A percentile compares a stretch with the other conserved stretches of the same genome.
Evolutionary conservation across 1,140 invertebrate genomes (phyloP).

Genomic region (Drosophila pseudoananassae): DNA sequence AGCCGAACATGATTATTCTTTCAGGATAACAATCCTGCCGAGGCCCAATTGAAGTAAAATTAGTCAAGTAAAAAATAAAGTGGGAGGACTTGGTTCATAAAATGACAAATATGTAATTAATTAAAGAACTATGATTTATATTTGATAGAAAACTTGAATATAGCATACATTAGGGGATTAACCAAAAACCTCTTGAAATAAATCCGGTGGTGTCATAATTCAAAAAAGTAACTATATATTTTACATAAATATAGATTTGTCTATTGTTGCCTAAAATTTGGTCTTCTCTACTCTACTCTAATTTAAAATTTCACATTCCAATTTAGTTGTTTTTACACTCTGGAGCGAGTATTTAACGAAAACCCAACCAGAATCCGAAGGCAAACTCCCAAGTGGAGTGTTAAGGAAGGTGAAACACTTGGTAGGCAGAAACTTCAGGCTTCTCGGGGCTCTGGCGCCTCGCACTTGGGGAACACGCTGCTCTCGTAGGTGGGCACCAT

Average conservation of each 20-base stretch:
- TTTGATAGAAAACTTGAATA: no score
- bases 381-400: not conserved
- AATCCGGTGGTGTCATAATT: no score
- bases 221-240: no score
- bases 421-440: slow-evolving; percentile 4
- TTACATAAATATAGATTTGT: no score
- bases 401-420: not conserved
- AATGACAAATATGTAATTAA: not conserved
- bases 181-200: no score
- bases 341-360: not conserved
- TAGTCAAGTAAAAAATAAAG: not conserved
- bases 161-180: no score
- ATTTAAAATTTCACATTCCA: slow-evolving; percentile 15
- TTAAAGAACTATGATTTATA: no score
- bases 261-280: slow-evolving; percentile 9
- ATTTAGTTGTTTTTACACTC: not conserved
- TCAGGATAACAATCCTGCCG: slow-evolving; percentile 14
- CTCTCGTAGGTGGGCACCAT: slow-evolving; percentile 98
- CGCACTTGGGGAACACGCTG: slow-evolving; percentile 86
- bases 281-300: slow-evolving; percentile 21
- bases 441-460: slow-evolving; percentile 85
- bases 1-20: slow-evolving; percentile 29
- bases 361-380: not conserved
- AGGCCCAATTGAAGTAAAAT: not conserved
- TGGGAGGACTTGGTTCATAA: not conserved